Evolutionary conservation across 2,113 vertebrate species (phyloP).

Genomic region (Tympanuchus pallidicinctus): DNA sequence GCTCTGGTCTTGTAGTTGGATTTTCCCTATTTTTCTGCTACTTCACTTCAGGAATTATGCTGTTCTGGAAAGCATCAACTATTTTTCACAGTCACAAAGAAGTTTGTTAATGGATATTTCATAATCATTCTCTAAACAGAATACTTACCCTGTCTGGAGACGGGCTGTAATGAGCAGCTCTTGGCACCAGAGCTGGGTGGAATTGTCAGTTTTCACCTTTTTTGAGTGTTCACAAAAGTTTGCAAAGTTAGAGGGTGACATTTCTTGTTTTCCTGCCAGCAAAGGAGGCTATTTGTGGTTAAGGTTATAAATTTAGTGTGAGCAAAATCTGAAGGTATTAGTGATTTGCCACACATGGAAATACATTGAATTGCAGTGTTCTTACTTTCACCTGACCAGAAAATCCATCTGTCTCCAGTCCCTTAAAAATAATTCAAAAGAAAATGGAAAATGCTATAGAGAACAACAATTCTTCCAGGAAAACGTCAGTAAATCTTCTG

Average conservation of each 20-base stretch:
- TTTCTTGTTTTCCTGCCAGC: background rate
- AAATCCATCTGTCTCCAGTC: constrained; percentile 20
- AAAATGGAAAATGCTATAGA: constrained; percentile 43
- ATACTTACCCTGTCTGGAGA: background rate
- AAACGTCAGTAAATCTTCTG: background rate
- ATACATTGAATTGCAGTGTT: background rate
- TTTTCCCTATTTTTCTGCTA: background rate
- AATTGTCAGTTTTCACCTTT: background rate
- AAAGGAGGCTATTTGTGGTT: background rate
- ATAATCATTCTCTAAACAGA: background rate
- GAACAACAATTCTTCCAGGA: constrained; percentile 9
- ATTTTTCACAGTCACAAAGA: background rate
- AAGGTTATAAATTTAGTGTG: background rate
- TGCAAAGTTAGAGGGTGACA: background rate
- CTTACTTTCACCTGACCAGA: constrained; percentile 21
- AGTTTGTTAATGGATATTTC: background rate
- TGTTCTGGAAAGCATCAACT: background rate
- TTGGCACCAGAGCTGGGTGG: background rate
- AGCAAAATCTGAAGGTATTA: background rate
- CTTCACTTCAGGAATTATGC: background rate
- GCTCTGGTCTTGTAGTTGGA: background rate
- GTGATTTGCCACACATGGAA: constrained; percentile 12
- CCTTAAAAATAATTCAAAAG: background rate
- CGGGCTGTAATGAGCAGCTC: background rate
- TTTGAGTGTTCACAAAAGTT: background rate